Base-by-base conservation (phyloP, 2,888 invertebrate genomes). In the Liopterus haemorrhoidalis region DNA sequence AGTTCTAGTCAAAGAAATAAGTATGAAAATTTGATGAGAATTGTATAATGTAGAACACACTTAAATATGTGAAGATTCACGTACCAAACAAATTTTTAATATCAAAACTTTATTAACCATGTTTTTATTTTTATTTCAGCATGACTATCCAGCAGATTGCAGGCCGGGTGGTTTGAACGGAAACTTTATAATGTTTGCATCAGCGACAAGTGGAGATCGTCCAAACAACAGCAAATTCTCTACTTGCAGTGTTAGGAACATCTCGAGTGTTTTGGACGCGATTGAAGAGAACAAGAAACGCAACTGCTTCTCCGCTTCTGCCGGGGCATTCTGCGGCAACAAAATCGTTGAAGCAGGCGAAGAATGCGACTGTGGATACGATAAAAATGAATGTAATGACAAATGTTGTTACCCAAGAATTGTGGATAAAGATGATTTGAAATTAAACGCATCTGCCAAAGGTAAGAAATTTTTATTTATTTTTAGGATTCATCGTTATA, bases 141-240 rank as follows among this genome's bases (percentile, higher is more conserved):
- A 96, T 69, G 95, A 96, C 70, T 92, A 86, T 69, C 92, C 92
- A 1, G 81, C 82, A 14, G 87, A 91, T 59, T 91, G 90, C 66
- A 78, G 92, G 49, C 91, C 95, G 1, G 93, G 94, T 46, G 90
- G 94, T 5, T 75, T 85, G 22, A 82, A 81, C 53, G 99, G 99
- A 44, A 99, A 99, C 76, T 99, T 81, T 70, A 99, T 99, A 60
- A 99, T 99, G 99, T 99, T 96, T 70, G 94, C 96, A 11, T 95
- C 95, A 37, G 99, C 99, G 5, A 99, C 99, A 0, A 93, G 93
- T 50, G 99, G 99, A 38, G 96, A 97, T 72, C 81, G 94, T 41
- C 88, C 90, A 6, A 97, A 99, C 74, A 99, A 99, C 71, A 94
- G 93, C 60, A 87, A 91, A 64, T 99, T 99, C 75, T 94, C 93